These are phyloP conservation scores for Rhizomys pruinosus DNA, from an alignment of 2,113 vertebrate species.

Conservation along the genomic window DNA sequence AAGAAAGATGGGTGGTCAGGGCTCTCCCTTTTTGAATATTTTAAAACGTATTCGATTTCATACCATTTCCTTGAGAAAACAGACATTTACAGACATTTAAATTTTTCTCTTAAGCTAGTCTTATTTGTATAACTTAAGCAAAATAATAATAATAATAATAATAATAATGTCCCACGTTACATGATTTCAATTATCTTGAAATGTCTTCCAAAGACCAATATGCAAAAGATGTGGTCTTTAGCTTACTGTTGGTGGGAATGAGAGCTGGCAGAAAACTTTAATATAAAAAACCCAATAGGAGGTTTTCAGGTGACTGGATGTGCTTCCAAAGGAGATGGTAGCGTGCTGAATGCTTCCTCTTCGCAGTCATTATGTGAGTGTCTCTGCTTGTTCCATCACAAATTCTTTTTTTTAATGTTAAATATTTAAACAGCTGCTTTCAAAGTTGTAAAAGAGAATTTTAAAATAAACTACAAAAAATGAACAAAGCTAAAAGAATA, in stretches of 20 bases:
- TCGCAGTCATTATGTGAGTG: not conserved
- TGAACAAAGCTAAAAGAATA: too few relatives aligned
- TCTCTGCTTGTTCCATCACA: not conserved
- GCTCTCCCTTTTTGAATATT: not conserved
- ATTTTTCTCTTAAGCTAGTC: not conserved
- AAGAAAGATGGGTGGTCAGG: too few relatives aligned
- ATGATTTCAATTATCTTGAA: not conserved
- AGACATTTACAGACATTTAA: not conserved
- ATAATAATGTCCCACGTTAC: too few relatives aligned
- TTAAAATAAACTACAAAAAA: too few relatives aligned
- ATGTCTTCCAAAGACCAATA: not conserved
- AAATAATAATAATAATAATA: not conserved
- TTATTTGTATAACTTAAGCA: not conserved
- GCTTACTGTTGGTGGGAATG: not conserved
- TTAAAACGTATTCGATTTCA: not conserved
- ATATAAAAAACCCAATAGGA: not conserved
- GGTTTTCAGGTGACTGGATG: not conserved
- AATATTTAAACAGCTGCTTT: too few relatives aligned
- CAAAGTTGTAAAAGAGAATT: too few relatives aligned
- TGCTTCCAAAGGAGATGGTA: not conserved
- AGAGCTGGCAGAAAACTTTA: not conserved
- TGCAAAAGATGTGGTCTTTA: not conserved
- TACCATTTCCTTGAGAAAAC: not conserved
- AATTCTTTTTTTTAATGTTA: too few relatives aligned
- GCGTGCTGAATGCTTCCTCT: not conserved